A percentile compares a stretch with the other conserved stretches of the same genome.
Evolutionary conservation across 2,888 invertebrate genomes (phyloP).

Genomic region (Xanthorhoe spadicearia): DNA sequence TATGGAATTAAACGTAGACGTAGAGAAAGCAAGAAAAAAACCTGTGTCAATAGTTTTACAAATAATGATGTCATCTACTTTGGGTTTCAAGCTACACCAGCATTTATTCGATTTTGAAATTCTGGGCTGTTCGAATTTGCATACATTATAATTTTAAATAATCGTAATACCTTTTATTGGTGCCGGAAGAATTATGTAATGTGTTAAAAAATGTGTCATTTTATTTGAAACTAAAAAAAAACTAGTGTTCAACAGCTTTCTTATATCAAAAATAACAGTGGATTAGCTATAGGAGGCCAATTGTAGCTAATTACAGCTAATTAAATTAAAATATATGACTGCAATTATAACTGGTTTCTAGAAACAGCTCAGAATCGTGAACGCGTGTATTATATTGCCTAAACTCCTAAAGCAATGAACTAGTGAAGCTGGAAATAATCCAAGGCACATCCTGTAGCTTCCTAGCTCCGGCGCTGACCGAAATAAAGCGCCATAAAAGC

Average conservation of each 20-base stretch:
- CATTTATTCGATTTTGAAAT: neutral
- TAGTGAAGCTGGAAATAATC: slow-evolving; percentile 1
- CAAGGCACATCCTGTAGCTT: slow-evolving; percentile 30
- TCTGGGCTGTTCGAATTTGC: neutral
- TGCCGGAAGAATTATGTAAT: neutral
- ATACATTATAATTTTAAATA: neutral
- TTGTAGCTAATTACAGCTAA: too few species aligned
- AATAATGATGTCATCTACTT: slow-evolving; percentile 11
- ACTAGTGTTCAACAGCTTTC: too few species aligned
- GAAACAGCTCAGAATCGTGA: neutral
- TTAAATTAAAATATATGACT: too few species aligned
- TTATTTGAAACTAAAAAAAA: too few species aligned
- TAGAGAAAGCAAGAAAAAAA: neutral
- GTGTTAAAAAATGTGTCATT: too few species aligned
- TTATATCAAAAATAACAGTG: too few species aligned
- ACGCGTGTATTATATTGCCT: neutral
- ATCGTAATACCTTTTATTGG: neutral
- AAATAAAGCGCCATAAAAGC: slow-evolving; percentile 70
- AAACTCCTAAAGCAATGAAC: neutral
- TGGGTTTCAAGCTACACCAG: neutral
- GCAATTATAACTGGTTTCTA: neutral
- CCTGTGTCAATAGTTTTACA: slow-evolving; percentile 31
- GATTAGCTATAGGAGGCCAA: too few species aligned
- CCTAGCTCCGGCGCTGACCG: slow-evolving; percentile 39
- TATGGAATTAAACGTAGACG: neutral